Conservation (phyloP, 2,888 invertebrate genomes). For the Chymomyza amoena region DNA sequence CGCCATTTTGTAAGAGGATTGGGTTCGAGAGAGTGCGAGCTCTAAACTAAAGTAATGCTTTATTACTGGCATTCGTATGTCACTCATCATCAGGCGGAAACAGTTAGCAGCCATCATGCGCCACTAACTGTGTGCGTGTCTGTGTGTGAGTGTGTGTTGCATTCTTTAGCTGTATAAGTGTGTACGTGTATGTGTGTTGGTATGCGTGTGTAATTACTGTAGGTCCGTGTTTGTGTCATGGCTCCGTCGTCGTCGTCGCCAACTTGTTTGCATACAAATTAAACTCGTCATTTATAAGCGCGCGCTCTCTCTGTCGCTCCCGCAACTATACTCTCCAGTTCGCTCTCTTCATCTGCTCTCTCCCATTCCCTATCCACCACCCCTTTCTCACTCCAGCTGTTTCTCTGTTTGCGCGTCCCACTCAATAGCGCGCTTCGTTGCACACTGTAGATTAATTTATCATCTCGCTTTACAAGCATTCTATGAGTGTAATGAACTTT, state of each 20-base stretch:
- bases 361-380: slow-evolving; percentile 1
- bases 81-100: slow-evolving; percentile 60
- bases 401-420: slow-evolving; percentile 33
- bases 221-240: slow-evolving; percentile 60
- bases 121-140: slow-evolving; percentile 12
- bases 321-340: neutral
- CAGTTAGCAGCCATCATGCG: slow-evolving; percentile 58
- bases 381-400: slow-evolving; percentile 21
- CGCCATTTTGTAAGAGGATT: neutral
- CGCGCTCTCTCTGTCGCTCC: slow-evolving; percentile 18
- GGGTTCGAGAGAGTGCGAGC: slow-evolving; percentile 9
- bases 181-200: slow-evolving; percentile 28
- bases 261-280: slow-evolving; percentile 75
- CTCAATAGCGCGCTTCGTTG: slow-evolving; percentile 71
- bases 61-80: slow-evolving; percentile 60
- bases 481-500: slow-evolving; percentile 75
- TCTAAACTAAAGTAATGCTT: slow-evolving; percentile 43
- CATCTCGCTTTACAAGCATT: slow-evolving; percentile 73
- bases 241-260: slow-evolving; percentile 52
- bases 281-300: slow-evolving; percentile 69
- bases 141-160: slow-evolving; percentile 18
- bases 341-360: neutral
- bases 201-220: slow-evolving; percentile 60
- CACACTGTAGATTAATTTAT: slow-evolving; percentile 74
- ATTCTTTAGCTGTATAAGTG: slow-evolving; percentile 14